Evolutionary conservation across 2,797 vertebrate genomes (phyloP), one percentile per base, ranked within the genome.

Genomic region (Momotus momota): DNA sequence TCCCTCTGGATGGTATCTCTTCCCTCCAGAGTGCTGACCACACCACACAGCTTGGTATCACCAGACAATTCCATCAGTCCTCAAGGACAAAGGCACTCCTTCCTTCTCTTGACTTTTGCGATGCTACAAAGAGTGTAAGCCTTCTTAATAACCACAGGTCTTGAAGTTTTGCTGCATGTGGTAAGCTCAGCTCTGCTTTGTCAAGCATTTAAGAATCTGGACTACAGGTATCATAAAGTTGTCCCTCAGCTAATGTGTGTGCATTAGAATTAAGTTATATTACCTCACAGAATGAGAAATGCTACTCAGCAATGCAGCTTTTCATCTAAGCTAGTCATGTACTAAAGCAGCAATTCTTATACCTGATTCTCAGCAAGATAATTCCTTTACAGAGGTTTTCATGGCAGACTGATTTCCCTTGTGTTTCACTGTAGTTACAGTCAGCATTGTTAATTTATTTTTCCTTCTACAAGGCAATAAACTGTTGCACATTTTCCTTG

Each of bases 301-400:
- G 2, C 49, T 61, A 64, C 72, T 93, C 81, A 91, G 74, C 88
- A 87, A 49, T 67, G 85, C 86, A 81, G 61, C 49, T 93, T 94
- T 80, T 96, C 86, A 89, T 85, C 89, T 85, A 81, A 82, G 48
- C 71, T 72, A 83, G 58, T 71, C 40, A 80, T 71, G 1, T 81
- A 74, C 45, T 38, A 40, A 83, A 74, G 65, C 5, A 0, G 79
- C 54, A 90, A 79, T 84, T 93, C 92, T 75, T 52, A 73, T 80
- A 95, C 78, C 88, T 71, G 72, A 92, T 84, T 94, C 72, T 83
- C 80, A 72, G 70, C 70, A 70, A 92, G 94, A 90, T 85, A 91
- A 89, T 92, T 95, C 61, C 65, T 95, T 96, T 94, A 92, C 91
- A 93, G 84, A 81, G 89, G 72, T 93, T 95, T 92, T 81, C 81